Percentiles rank a stretch among this genome's conserved stretches.
phyloP scores from a whole-genome alignment of 1,140 invertebrate genomes.

The Papilio xuthus region DNA sequence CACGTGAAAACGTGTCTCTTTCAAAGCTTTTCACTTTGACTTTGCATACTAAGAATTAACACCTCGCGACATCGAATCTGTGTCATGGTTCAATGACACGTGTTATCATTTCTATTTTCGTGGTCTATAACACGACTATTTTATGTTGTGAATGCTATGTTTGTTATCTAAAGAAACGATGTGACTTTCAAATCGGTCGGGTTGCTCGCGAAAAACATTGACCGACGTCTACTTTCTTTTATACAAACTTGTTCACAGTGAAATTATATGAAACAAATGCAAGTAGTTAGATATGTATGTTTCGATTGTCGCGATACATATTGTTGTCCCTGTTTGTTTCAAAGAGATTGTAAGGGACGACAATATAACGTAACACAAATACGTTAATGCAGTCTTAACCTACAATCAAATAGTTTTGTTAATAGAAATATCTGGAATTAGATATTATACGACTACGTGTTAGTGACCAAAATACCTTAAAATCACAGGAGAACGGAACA shows the following conservation, averaged over 20 bases:
- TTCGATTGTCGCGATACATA: too few relatives aligned
- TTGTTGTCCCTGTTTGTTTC: too few relatives aligned
- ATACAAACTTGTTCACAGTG: conserved; percentile 62
- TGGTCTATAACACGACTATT: conserved; percentile 41
- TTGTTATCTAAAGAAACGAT: conserved; percentile 4
- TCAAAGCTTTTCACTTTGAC: background rate
- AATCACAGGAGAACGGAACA: too few relatives aligned
- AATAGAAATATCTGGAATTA: too few relatives aligned
- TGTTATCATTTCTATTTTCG: conserved; percentile 59
- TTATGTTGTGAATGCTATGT: conserved; percentile 33
- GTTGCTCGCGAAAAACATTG: conserved; percentile 53
- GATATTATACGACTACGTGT: too few relatives aligned
- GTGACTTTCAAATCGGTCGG: conserved; percentile 43
- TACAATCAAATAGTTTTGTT: too few relatives aligned
- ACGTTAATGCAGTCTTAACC: too few relatives aligned
- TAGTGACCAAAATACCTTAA: too few relatives aligned
- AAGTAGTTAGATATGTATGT: background rate
- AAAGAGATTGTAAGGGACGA: too few relatives aligned
- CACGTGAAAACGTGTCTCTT: conserved; percentile 11
- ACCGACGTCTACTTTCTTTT: conserved; percentile 60
- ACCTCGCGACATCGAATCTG: conserved; percentile 22
- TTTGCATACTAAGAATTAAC: background rate
- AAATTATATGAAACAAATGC: conserved; percentile 44
- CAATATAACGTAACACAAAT: too few relatives aligned
- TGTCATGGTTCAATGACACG: conserved; percentile 54